Percentiles rank a stretch among this genome's conserved stretches.
Evolutionary conservation across 2,797 vertebrate species (phyloP).

Genomic region (Lacerta bilineata): DNA sequence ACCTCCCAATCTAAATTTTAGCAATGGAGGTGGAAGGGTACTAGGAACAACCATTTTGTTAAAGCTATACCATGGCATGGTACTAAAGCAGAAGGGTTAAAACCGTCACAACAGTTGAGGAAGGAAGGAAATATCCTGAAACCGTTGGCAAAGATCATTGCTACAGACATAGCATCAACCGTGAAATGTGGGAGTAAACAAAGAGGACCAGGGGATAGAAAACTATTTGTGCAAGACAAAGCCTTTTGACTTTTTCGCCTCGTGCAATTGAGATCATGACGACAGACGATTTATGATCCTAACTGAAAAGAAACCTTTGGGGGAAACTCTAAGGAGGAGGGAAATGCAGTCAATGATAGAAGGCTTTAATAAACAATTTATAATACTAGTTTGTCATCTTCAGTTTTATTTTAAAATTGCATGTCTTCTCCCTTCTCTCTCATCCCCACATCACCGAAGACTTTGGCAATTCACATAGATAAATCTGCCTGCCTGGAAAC

Average conservation of each 20-base stretch:
- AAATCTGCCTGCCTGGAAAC: constrained; percentile 82
- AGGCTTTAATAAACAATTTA: constrained; percentile 16
- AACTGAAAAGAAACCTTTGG: constrained; percentile 49
- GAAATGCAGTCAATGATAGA: not conserved
- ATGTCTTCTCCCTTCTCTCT: constrained; percentile 31
- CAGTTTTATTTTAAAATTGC: constrained; percentile 24
- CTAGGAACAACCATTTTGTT: not conserved
- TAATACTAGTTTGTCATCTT: not conserved
- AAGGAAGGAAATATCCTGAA: not conserved
- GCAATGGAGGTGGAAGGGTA: not conserved
- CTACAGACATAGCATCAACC: not conserved
- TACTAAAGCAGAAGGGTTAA: not conserved
- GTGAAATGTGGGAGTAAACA: not conserved
- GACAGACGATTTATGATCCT: constrained; percentile 47
- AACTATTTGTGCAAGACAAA: not conserved
- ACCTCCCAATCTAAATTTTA: not conserved
- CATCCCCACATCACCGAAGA: constrained; percentile 68
- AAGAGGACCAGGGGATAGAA: not conserved
- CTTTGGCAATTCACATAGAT: constrained; percentile 80
- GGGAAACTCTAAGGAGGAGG: not conserved
- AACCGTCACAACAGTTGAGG: not conserved
- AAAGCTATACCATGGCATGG: not conserved
- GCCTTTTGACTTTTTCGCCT: not conserved
- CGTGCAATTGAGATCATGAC: not conserved
- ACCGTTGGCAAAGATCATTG: not conserved